Evolutionary conservation across 2,888 invertebrate genomes (phyloP), one percentile per base, ranked within the genome.

Genomic region (Ernsta delagoae): DNA sequence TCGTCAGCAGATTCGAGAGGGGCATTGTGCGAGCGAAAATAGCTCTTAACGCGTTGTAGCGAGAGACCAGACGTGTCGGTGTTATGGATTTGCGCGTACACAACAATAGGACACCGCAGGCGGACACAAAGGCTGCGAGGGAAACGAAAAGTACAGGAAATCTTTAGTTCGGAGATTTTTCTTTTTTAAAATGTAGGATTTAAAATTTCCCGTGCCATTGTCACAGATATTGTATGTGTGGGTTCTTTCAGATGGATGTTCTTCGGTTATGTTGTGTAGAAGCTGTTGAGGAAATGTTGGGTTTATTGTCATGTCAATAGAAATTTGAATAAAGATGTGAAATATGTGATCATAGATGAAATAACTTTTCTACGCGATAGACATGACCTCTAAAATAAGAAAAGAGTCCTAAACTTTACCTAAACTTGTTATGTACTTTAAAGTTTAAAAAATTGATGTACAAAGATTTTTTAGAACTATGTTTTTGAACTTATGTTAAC

Each of bases 111-210:
- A 63, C 8, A 53, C 60, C 48, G 62, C 56, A 31, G 4, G 16
- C 67, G 61, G 59, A 59, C 63, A 63, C 63, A 69, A 69, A 69
- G 69, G 43, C 63, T 50, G 53, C 69, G 59, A 63, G 31, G 62
- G 11, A 63, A 57, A 57, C 65, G 65, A 65, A 65, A 59, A 63
- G 69, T 69, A 41, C 59, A 53, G 59, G 69, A 69, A 59, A 63
- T 63, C 59, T 69, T 69, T 59, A 59, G 45, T 36, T 31, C 12
- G n/a, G 2, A 34, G 63, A 5, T 59, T 68, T 59, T 61, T 41
- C 9, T 45, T 66, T 56, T 61, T 53, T 53, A 53, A 53, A 53
- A 53, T 53, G 50, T 53, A 24, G 24, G 53, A 24, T 53, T 53
- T 53, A 53, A 53, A 53, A 53, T 53, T 53, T 53, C 16, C 53